Percentiles rank a stretch among this genome's conserved stretches.
Evolutionary conservation across 2,113 vertebrate species (phyloP).

Genomic region (Chamaea fasciata): DNA sequence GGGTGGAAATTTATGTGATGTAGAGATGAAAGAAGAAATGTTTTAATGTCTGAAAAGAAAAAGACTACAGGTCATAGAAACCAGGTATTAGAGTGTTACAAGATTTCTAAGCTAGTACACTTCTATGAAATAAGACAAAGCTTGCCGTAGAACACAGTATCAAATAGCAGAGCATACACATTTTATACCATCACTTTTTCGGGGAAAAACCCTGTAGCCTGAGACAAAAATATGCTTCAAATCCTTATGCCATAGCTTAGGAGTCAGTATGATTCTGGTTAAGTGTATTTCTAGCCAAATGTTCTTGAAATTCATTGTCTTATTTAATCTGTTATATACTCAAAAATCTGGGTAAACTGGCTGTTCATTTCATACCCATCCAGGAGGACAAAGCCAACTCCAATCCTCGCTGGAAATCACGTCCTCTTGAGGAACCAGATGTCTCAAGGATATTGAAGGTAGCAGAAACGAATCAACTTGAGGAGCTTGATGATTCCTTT

Average conservation of each 20-base stretch:
- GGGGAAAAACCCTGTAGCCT: fast-evolving
- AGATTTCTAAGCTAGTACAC: neutral
- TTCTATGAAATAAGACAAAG: neutral
- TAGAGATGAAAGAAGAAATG: neutral
- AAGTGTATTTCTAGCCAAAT: neutral
- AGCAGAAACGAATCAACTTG: constrained; percentile 20
- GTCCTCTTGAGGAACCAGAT: constrained; percentile 14
- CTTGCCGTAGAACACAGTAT: neutral
- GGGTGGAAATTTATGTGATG: neutral
- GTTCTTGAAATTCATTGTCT: neutral
- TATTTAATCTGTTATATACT: neutral
- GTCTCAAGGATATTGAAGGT: constrained; percentile 54
- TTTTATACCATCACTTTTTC: neutral
- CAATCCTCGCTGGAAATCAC: neutral
- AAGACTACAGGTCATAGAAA: neutral
- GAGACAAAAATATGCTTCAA: neutral
- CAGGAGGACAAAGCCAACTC: neutral
- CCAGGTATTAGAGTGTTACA: fast-evolving
- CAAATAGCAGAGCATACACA: neutral
- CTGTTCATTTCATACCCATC: neutral
- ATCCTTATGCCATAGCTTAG: neutral
- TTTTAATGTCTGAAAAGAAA: neutral
- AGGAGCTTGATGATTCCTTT: constrained; percentile 63
- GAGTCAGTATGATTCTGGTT: neutral
- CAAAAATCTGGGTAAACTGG: neutral